These are phyloP conservation scores for Archips xylosteana DNA, from an alignment of 2,888 invertebrate genomes.

Conservation along the genomic window DNA sequence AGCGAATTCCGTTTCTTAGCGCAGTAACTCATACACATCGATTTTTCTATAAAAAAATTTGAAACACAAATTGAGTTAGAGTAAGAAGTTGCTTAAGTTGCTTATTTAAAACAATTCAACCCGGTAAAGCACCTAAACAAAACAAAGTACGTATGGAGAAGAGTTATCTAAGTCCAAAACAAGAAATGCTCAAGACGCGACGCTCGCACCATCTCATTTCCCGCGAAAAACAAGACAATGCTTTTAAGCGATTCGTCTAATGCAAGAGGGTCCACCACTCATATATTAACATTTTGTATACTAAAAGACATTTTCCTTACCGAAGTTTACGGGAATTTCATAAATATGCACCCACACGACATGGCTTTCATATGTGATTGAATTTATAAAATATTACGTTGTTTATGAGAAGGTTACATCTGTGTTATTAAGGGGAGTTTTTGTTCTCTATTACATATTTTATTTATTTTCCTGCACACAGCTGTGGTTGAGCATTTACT, in stretches of 20 bases:
- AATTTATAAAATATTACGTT: constrained; percentile 28
- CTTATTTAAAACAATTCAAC: neutral
- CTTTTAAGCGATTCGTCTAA: constrained; percentile 78
- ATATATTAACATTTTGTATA: constrained; percentile 64
- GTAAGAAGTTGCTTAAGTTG: neutral
- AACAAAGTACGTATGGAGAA: constrained; percentile 31
- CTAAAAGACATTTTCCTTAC: constrained; percentile 45
- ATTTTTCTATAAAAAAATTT: neutral
- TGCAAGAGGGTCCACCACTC: constrained; percentile 66
- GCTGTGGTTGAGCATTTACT: neutral
- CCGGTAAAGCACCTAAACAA: constrained; percentile 12
- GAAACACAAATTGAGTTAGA: neutral
- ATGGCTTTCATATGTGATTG: constrained; percentile 22
- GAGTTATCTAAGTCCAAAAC: constrained; percentile 38
- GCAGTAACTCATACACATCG: neutral
- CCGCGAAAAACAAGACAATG: constrained; percentile 79
- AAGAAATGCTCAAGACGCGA: constrained; percentile 33
- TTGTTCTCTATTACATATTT: neutral
- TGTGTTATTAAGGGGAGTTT: constrained; percentile 4
- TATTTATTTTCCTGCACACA: neutral
- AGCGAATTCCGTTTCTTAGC: too few species aligned
- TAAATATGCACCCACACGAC: constrained; percentile 36
- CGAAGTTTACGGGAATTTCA: constrained; percentile 25
- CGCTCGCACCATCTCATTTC: constrained; percentile 62
- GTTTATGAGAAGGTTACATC: constrained; percentile 9